Evolutionary conservation across 2,888 invertebrate genomes (phyloP), one percentile per base, ranked within the genome.

Genomic region (Eristalis arbustorum): DNA sequence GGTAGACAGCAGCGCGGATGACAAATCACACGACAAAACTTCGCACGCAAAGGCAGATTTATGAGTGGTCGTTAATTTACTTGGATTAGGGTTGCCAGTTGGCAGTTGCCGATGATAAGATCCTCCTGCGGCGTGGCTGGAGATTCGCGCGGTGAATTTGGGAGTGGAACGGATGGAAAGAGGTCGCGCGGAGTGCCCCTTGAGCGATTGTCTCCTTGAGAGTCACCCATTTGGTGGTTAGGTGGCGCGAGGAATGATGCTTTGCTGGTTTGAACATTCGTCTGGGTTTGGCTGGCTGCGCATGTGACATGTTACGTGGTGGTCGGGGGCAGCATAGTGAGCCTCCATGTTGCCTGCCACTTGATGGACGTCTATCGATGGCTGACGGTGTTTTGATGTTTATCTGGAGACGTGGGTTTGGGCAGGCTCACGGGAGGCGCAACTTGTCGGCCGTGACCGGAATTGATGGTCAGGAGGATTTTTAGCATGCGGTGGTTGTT

Each of bases 41-140:
- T 84, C 68, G 61, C 68, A 42, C 69, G 67, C 72, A 68, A 57
- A 73, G 72, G 77, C 37, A 77, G 76, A 85, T 74, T 81, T 73
- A 77, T 81, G 49, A 25, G 59, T 22, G 69, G 81, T 49, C 72
- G 61, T 81, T 66, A 73, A 81, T 81, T 81, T 77, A 62, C 69
- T 49, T 67, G 84, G 84, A 85, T 85, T 85, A 85, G 77, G 84
- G 84, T 81, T 81, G 37, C 73, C 64, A 23, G 59, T 23, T 49
- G 57, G 1, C n/a, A 1, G 42, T n/a, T 18, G 49, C 42, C 22
- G 14, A 6, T 56, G 79, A 72, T 79, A 80, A 74, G 80, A 73
- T 74, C 73, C 73, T 25, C 59, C 25, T 23, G 18, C 18, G 49
- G 49, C 18, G 49, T 18, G 18, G 49, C 18, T 18, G 49, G 49